Evolutionary conservation across 37 sponge, comb jelly and placozoan genomes (phyloP).

Genomic region (Hormiphora californensis): DNA sequence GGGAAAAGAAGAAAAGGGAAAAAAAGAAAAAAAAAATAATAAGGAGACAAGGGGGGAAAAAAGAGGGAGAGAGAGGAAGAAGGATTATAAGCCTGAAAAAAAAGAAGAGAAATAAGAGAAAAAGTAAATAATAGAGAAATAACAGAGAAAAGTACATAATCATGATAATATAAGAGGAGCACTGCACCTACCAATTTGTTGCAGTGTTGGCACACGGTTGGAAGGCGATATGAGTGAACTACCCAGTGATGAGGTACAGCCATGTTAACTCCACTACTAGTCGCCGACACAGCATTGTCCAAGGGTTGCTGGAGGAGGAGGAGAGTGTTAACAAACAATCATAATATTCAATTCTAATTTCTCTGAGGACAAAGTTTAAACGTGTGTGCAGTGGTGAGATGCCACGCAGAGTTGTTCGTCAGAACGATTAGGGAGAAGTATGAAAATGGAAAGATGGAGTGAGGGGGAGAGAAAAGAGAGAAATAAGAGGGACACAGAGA

Average conservation of each 20-base stretch:
- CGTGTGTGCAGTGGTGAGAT: background rate
- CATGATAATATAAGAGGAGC: background rate
- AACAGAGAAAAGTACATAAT: background rate
- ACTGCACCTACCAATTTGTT: slow-evolving; percentile 72
- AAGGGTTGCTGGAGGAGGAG: background rate
- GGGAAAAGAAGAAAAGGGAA: background rate
- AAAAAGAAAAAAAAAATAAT: background rate
- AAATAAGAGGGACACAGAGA: too few relatives aligned
- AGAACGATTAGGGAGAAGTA: background rate
- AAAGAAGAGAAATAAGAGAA: background rate
- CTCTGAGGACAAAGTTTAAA: background rate
- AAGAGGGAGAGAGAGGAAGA: background rate
- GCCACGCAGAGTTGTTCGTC: too few relatives aligned
- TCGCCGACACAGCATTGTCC: background rate
- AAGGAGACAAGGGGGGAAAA: background rate
- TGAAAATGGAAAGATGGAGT: background rate
- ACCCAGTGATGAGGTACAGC: slow-evolving; percentile 84
- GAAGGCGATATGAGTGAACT: slow-evolving; percentile 68
- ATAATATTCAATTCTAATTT: too few relatives aligned
- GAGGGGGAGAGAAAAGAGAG: background rate
- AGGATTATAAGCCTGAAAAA: too few relatives aligned
- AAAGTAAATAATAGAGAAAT: background rate
- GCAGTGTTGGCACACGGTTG: slow-evolving; percentile 80
- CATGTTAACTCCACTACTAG: slow-evolving; percentile 22
- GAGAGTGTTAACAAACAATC: too few relatives aligned